These are phyloP conservation scores for Puffinus mauretanicus DNA, from an alignment of 2,113 vertebrate genomes.

Conservation along the genomic window DNA sequence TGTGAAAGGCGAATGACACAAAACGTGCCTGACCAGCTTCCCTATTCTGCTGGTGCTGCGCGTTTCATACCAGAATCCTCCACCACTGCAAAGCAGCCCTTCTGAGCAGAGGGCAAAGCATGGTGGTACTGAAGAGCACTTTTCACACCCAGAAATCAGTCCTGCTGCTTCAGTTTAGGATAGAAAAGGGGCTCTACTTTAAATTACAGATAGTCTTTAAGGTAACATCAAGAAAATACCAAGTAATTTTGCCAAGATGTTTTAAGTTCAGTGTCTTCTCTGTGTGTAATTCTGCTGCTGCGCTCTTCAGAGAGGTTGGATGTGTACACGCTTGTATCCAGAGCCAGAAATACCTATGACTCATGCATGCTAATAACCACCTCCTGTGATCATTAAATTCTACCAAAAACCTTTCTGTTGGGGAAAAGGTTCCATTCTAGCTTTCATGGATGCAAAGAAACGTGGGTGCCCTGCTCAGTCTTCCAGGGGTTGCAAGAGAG, in stretches of 20 bases:
- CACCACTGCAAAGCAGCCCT: neutral
- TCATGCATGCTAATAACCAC: neutral
- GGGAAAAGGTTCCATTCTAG: neutral
- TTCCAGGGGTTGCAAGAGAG: neutral
- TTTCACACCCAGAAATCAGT: neutral
- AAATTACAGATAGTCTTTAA: neutral
- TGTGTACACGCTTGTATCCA: neutral
- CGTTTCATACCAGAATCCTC: neutral
- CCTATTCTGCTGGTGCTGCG: fast-evolving
- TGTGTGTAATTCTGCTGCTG: neutral
- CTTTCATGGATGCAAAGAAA: neutral
- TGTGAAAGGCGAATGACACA: neutral
- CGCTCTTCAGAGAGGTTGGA: neutral
- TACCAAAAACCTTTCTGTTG: neutral
- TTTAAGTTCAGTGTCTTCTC: neutral
- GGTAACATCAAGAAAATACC: neutral
- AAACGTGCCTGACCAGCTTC: fast-evolving
- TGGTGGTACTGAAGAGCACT: neutral
- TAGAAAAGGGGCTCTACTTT: neutral
- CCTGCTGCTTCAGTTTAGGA: neutral
- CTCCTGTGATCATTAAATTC: neutral
- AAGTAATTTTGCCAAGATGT: neutral
- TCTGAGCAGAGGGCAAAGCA: neutral
- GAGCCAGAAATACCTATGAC: neutral
- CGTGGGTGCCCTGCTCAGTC: neutral